Conservation (phyloP, 2,113 vertebrate species). For the Dunckerocampus dactyliophorus region DNA sequence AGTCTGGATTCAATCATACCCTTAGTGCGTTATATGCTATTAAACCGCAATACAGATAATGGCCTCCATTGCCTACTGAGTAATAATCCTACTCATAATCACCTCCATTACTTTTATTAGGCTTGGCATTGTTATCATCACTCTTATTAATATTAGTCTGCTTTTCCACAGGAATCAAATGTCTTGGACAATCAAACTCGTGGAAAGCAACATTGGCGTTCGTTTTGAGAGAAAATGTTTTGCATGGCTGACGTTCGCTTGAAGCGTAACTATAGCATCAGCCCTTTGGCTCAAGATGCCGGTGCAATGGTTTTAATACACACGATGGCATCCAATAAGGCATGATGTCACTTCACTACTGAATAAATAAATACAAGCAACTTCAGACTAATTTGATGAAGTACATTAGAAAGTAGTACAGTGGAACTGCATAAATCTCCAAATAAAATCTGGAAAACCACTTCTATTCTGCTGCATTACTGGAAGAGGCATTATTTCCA, state of each 20-base stretch:
- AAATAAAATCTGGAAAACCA: no score
- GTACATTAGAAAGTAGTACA: no score
- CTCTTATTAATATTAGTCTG: constrained; percentile 70
- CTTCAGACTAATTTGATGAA: no score
- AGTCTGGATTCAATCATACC: constrained; percentile 78
- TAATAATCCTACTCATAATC: constrained; percentile 78
- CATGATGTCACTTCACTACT: no score
- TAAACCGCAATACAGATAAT: constrained; percentile 81
- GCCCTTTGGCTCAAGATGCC: neutral
- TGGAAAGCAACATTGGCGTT: constrained; percentile 38
- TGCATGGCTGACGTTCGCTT: neutral
- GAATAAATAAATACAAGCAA: no score
- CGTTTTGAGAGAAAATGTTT: constrained; percentile 26
- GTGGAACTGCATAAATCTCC: no score
- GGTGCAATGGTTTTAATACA: no score
- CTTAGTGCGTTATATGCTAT: constrained; percentile 77
- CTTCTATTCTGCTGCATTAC: no score
- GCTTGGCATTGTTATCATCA: constrained; percentile 68
- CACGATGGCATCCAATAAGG: no score
- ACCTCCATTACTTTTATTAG: constrained; percentile 77
- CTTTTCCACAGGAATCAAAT: constrained; percentile 56
- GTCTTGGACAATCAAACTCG: constrained; percentile 56
- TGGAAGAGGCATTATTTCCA: no score
- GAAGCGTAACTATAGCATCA: neutral
- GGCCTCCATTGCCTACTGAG: constrained; percentile 70